A percentile compares a stretch with the other conserved stretches of the same genome.
These are phyloP conservation scores for Apodemus agrarius DNA, from an alignment of 2,797 vertebrate species.

Conservation along the genomic window DNA sequence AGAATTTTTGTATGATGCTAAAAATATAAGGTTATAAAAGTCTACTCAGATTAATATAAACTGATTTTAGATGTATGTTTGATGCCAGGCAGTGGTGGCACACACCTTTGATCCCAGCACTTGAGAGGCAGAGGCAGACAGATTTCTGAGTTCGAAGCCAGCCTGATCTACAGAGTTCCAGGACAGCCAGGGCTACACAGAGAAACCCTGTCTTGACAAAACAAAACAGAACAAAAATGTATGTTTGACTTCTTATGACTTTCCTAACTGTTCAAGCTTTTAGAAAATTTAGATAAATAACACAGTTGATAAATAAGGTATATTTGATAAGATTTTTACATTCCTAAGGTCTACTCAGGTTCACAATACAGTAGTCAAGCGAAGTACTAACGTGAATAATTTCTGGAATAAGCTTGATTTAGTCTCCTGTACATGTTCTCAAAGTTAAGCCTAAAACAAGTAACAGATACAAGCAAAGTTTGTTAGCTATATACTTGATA, in stretches of 20 bases:
- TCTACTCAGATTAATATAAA: not conserved
- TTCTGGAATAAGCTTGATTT: not conserved
- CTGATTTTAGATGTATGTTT: not conserved
- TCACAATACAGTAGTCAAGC: not conserved
- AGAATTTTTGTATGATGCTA: not conserved
- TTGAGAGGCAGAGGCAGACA: no score
- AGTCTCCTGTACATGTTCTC: not conserved
- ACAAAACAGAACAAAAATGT: not conserved
- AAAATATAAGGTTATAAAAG: not conserved
- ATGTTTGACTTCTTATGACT: not conserved
- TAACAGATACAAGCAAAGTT: not conserved
- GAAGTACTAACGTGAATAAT: not conserved
- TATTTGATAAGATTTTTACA: not conserved
- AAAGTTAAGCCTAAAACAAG: not conserved
- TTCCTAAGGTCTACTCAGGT: not conserved
- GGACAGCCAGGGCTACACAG: no score
- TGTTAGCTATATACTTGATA: not conserved
- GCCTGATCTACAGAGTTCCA: no score
- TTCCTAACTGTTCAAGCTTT: not conserved
- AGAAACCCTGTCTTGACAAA: no score
- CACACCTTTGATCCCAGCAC: no score
- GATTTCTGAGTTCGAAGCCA: no score
- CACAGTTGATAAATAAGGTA: not conserved
- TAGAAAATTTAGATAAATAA: not conserved
- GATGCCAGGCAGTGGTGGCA: not conserved